Conservation (phyloP, 2,888 invertebrate species). For the Parnassius glacialis region DNA sequence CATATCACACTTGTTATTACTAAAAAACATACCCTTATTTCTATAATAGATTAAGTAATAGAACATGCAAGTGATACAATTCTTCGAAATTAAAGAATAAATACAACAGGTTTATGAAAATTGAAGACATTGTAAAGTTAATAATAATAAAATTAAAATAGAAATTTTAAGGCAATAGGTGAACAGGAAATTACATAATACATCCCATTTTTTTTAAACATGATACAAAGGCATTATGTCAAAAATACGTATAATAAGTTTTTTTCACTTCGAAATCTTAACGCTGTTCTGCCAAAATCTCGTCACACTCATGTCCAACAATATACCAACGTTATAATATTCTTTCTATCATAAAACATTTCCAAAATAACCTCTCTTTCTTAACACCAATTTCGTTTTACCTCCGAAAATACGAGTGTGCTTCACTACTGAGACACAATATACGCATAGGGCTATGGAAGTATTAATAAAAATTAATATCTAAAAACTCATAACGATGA, state of each 20-base stretch:
- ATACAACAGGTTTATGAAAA: background rate
- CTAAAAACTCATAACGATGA: no score
- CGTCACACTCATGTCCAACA: slow-evolving; percentile 13
- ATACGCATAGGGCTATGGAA: slow-evolving; percentile 9
- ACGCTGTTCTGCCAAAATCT: slow-evolving; percentile 6
- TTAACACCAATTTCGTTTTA: slow-evolving; percentile 23
- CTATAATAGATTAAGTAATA: slow-evolving; percentile 12
- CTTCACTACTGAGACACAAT: slow-evolving; percentile 30
- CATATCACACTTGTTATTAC: background rate
- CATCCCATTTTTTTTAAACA: slow-evolving; percentile 3
- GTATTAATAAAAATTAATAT: no score
- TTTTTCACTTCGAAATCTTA: background rate
- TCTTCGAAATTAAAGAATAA: background rate
- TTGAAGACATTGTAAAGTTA: background rate
- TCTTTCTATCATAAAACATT: slow-evolving; percentile 36
- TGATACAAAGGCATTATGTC: slow-evolving; percentile 1
- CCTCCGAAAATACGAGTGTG: slow-evolving; percentile 22
- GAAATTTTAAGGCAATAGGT: slow-evolving; percentile 19
- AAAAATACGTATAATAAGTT: no score
- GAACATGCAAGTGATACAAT: slow-evolving; percentile 9
- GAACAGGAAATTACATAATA: slow-evolving; percentile 14
- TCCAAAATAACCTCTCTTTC: slow-evolving; percentile 48
- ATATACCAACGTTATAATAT: slow-evolving; percentile 24
- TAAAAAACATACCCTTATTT: slow-evolving; percentile 7
- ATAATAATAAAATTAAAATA: slow-evolving; percentile 16